phyloP scores from a whole-genome alignment of 1,140 invertebrate genomes.

The Ceratosolen solmsi region DNA sequence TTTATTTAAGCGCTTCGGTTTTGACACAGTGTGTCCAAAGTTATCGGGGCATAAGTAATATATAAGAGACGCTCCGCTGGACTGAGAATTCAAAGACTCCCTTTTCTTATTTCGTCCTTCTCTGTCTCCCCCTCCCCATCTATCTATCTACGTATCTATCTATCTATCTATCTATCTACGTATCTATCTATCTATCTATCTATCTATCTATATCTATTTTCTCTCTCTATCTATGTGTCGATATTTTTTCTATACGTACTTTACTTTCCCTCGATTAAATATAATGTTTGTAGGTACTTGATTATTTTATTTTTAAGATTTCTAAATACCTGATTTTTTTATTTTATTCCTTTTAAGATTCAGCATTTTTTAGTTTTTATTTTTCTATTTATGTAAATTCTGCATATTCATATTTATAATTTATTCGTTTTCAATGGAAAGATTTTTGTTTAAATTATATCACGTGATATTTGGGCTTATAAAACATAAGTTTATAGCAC shows the following conservation, averaged over 20 bases:
- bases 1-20: slow-evolving; percentile 24
- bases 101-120: not conserved
- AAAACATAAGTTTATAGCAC: not conserved
- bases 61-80: slow-evolving; percentile 64
- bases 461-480: not conserved
- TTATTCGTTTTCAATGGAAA: not conserved
- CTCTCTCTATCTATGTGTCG: too few relatives aligned
- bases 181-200: not conserved
- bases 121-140: not conserved
- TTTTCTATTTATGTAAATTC: slow-evolving; percentile 2
- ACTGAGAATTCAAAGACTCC: slow-evolving; percentile 69
- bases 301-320: not conserved
- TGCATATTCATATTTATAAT: slow-evolving; percentile 20
- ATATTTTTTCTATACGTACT: not conserved
- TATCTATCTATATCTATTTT: too few relatives aligned
- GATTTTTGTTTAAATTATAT: slow-evolving; percentile 15
- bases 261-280: not conserved
- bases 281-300: too few relatives aligned
- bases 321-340: slow-evolving; percentile 12
- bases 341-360: slow-evolving; percentile 5
- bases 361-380: not conserved
- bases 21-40: slow-evolving; percentile 27
- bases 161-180: not conserved
- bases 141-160: not conserved
- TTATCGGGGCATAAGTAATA: slow-evolving; percentile 62